phyloP scores from a whole-genome alignment of 2,888 invertebrate genomes.

The Hypomecis atomaria region DNA sequence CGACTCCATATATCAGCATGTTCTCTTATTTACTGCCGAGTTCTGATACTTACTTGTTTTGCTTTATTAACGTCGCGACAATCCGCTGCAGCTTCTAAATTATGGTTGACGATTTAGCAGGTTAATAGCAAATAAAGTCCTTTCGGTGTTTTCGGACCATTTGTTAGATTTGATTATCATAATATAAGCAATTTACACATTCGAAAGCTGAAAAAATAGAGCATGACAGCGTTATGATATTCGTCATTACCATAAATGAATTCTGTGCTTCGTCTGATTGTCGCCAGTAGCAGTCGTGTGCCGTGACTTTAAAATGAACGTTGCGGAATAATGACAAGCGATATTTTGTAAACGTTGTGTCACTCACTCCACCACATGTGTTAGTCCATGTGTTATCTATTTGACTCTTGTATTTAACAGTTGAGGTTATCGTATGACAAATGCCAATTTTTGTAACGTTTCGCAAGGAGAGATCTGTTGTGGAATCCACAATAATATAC shows the following conservation, averaged over 20 bases:
- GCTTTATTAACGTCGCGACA: conserved; percentile 16
- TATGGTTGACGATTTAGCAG: conserved; percentile 11
- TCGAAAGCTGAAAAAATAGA: conserved; percentile 35
- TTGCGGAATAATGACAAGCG: conserved; percentile 44
- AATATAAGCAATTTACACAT: conserved; percentile 24
- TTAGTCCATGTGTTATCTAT: conserved; percentile 41
- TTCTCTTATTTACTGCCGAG: conserved; percentile 31
- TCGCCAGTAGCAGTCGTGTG: conserved; percentile 38
- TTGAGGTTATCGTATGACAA: conserved; percentile 31
- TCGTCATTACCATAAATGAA: conserved; percentile 32
- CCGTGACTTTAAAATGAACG: conserved; percentile 47
- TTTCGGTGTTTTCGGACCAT: conserved; percentile 9
- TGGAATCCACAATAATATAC: conserved; percentile 10
- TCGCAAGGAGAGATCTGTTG: conserved; percentile 22
- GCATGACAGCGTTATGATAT: conserved; percentile 34
- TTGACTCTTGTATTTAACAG: conserved; percentile 34
- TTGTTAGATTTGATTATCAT: conserved; percentile 28
- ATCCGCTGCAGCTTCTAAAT: conserved; percentile 3
- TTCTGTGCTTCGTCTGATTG: conserved; percentile 45
- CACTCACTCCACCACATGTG: conserved; percentile 31
- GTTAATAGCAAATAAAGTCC: conserved; percentile 6
- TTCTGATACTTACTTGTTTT: conserved; percentile 27
- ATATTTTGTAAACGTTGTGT: conserved; percentile 42
- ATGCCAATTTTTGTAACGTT: conserved; percentile 28
- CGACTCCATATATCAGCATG: conserved; percentile 27